A percentile compares a stretch with the other conserved stretches of the same genome.
Conservation (phyloP, 2,888 invertebrate species). For the Heliconius aoede region DNA sequence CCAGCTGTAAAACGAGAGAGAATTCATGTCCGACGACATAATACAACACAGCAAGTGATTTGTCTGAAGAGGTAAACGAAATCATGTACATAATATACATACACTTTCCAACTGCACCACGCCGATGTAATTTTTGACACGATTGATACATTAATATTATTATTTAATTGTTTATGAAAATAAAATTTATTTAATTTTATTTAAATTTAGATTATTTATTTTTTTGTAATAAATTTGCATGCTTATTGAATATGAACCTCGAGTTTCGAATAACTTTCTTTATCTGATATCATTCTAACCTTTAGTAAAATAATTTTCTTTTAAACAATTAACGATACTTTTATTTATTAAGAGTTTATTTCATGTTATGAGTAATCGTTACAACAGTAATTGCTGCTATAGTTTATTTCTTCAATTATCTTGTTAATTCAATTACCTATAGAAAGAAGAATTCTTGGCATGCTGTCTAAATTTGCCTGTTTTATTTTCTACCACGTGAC, state of each 20-base stretch:
- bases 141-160: no score
- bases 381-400: neutral
- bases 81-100: neutral
- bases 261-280: conserved; percentile 1
- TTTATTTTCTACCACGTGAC: conserved; percentile 53
- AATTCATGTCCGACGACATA: neutral
- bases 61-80: neutral
- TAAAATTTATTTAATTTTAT: no score
- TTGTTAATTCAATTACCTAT: neutral
- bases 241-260: no score
- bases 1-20: neutral
- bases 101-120: no score
- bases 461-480: conserved; percentile 18
- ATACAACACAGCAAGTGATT: no score
- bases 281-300: no score
- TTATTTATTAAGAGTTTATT: neutral
- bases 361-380: neutral
- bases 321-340: neutral
- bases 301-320: neutral
- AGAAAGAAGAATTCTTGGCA: conserved; percentile 29
- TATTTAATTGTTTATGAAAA: no score
- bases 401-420: neutral
- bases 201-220: no score
- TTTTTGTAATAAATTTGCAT: neutral
- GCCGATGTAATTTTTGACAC: no score